Evolutionary conservation across 1,140 invertebrate species (phyloP).

Genomic region (Pinna nobilis): DNA sequence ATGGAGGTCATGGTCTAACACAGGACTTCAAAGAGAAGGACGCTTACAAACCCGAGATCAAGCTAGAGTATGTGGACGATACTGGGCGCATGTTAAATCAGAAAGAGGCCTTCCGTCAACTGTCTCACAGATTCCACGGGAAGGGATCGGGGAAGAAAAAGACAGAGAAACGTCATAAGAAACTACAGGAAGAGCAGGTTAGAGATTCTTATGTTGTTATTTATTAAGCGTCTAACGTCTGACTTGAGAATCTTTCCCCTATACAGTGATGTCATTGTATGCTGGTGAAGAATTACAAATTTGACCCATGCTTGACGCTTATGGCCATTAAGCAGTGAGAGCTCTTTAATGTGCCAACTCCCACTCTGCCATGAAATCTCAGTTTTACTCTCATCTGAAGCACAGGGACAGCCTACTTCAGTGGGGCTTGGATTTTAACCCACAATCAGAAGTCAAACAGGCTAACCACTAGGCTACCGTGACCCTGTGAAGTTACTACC

Average conservation of each 20-base stretch:
- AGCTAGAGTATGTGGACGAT: constrained; percentile 98
- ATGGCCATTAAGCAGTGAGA: too few species aligned
- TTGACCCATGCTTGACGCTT: too few species aligned
- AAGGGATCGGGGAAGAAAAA: constrained; percentile 99
- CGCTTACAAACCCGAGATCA: constrained; percentile 94
- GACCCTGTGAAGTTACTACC: too few species aligned
- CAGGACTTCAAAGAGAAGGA: constrained; percentile 96
- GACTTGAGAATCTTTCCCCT: background rate
- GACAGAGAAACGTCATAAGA: constrained; percentile 96
- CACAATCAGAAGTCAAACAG: too few species aligned
- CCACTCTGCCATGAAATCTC: too few species aligned
- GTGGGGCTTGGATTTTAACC: too few species aligned
- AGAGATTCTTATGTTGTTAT: background rate
- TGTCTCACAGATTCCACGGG: constrained; percentile 99
- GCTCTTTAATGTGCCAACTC: too few species aligned
- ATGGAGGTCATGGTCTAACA: constrained; percentile 83
- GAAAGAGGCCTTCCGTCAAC: constrained; percentile 94
- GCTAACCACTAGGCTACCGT: too few species aligned
- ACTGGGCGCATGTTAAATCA: constrained; percentile 91
- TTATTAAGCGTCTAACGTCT: background rate
- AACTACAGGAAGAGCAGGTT: constrained; percentile 93
- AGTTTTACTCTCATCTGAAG: too few species aligned
- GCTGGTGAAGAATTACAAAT: too few species aligned
- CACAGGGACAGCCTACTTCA: too few species aligned
- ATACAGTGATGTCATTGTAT: too few species aligned